These are phyloP conservation scores for Loxodonta africana DNA, from an alignment of 2,113 vertebrate species.

Conservation along the genomic window DNA sequence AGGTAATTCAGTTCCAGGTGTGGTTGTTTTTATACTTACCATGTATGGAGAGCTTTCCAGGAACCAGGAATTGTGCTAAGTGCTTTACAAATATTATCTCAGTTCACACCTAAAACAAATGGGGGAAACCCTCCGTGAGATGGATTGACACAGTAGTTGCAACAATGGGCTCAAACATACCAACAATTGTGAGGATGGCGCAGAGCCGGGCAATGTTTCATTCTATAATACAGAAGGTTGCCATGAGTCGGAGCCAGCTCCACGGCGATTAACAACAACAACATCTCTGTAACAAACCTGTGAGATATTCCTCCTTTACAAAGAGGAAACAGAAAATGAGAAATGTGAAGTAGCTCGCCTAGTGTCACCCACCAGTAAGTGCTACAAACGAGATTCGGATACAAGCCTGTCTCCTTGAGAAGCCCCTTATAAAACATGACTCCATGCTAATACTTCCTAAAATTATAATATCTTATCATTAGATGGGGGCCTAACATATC, in stretches of 20 bases:
- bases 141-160: no score
- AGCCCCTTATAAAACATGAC: neutral
- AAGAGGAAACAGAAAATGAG: conserved; percentile 21
- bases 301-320: neutral
- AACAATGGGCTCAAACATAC: no score
- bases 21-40: neutral
- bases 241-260: no score
- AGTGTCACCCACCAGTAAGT: neutral
- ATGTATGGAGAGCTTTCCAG: neutral
- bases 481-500: neutral
- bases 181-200: no score
- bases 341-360: neutral
- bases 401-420: conserved; percentile 18
- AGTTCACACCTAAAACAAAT: neutral
- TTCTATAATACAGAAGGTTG: no score
- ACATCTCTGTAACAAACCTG: neutral
- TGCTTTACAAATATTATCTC: conserved; percentile 11
- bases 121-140: no score
- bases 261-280: no score
- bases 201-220: no score
- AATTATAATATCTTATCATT: neutral
- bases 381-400: conserved; percentile 25
- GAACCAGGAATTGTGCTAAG: neutral
- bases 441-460: neutral
- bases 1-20: neutral